Percentiles rank a stretch among this genome's conserved stretches.
These are phyloP conservation scores for Helogale parvula DNA, from an alignment of 2,113 vertebrate genomes.

Conservation along the genomic window DNA sequence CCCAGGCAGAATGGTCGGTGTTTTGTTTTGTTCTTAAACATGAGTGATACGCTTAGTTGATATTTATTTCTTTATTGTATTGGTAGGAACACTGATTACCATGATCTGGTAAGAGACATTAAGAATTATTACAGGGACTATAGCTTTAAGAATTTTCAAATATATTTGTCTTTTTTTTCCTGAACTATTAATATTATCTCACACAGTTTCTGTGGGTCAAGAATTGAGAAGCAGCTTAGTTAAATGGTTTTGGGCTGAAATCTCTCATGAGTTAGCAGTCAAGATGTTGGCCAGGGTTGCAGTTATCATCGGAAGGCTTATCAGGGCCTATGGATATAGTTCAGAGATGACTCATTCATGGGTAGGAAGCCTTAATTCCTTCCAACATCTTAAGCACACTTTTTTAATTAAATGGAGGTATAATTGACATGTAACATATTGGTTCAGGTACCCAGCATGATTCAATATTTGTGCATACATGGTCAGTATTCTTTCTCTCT, in stretches of 20 bases:
- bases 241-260: not conserved
- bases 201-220: not conserved
- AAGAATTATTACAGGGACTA: not conserved
- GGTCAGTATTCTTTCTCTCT: not conserved
- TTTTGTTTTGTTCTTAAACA: not conserved
- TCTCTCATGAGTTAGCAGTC: not conserved
- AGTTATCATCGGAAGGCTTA: not conserved
- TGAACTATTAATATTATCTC: not conserved
- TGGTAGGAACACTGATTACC: not conserved
- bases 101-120: not conserved
- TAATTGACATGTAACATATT: not conserved
- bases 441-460: not conserved
- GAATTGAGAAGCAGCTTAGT: not conserved
- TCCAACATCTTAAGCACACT: not conserved
- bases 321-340: not conserved
- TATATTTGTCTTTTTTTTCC: not conserved
- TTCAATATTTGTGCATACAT: not conserved
- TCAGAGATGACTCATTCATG: not conserved
- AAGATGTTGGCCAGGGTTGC: not conserved
- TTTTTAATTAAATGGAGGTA: not conserved
- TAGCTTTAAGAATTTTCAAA: constrained; percentile 10
- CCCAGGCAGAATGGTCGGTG: not conserved
- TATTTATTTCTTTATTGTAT: not conserved
- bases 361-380: not conserved
- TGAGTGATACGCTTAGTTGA: not conserved